Evolutionary conservation across 2,888 invertebrate species (phyloP).

Genomic region (Strigamia transsilvanica): DNA sequence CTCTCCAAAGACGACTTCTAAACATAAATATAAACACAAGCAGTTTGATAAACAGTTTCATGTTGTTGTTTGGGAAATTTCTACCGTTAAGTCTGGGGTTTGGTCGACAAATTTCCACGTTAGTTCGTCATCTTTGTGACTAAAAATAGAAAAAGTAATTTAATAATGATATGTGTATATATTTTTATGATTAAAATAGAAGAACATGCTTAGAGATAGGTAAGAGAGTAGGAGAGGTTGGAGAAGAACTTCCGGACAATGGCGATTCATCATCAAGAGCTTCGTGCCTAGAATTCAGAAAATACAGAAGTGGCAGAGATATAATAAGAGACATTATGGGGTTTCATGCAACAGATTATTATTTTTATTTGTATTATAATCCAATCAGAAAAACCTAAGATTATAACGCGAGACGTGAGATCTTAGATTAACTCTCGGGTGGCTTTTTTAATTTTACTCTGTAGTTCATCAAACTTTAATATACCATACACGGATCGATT

Average conservation of each 20-base stretch:
- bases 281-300: background rate
- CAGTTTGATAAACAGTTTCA: too few relatives aligned
- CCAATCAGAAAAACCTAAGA: too few relatives aligned
- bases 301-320: background rate
- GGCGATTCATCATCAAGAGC: background rate
- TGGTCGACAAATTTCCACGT: background rate
- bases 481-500: too few relatives aligned
- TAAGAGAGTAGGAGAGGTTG: background rate
- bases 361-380: too few relatives aligned
- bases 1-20: constrained; percentile 35
- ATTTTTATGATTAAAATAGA: background rate
- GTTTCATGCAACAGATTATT: too few relatives aligned
- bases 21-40: background rate
- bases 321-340: too few relatives aligned
- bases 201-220: background rate
- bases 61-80: background rate
- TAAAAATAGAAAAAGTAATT: background rate
- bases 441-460: too few relatives aligned
- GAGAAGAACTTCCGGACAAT: background rate
- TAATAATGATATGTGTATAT: background rate
- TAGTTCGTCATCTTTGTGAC: constrained; percentile 2
- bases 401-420: too few relatives aligned
- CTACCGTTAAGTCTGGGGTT: background rate
- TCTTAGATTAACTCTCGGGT: too few relatives aligned
- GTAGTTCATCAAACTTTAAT: too few relatives aligned